Evolutionary conservation across 2,113 vertebrate genomes (phyloP), one percentile per base, ranked within the genome.

Genomic region (Sinocyclocheilus grahami): DNA sequence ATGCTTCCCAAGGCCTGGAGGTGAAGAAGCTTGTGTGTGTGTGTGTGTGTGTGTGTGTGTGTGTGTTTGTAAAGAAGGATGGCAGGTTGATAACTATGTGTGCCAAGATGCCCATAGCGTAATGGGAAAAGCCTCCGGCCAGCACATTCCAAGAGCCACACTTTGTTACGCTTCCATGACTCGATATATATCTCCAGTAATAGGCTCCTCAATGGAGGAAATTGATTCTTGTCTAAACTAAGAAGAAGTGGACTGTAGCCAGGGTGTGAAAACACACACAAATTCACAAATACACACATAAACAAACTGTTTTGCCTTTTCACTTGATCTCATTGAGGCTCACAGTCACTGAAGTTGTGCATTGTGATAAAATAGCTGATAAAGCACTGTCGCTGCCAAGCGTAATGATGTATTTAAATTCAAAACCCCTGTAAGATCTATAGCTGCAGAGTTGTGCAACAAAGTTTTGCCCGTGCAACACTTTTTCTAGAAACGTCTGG

Each of bases 141-240:
- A 55, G 55, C 65, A 33, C 55, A 42, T 77, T 84, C 46, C 75
- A 30, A 42, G 72, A 69, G 30, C 63, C 53, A 39, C 76, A 33
- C 74, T 71, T 62, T 37, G 74, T 30, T 24, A 69, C 46, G 22
- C 55, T 77, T 24, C 69, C 11, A 9, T 76, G 74, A 76, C 42
- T 86, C 69, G 1, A 58, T 78, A 63, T 78, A 63, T 88, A 85
- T 85, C 71, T 82, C 5, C 20, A 30, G 79, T 88, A 88, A 78
- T 58, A 77, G 63, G 63, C 74, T 69, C 12, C 37, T 85, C 78
- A 78, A 88, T 55, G 63, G 51, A 39, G 20, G 24, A 86, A 86
- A 88, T 86, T 83, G 55, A 83, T 88, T 39, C 84, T 83, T 86
- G 53, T 83, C 79, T 86, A 63, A 88, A 83, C 39, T 46, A 83